Evolutionary conservation across 2,797 vertebrate species (phyloP).

Genomic region (Macroramphosus scolopax): DNA sequence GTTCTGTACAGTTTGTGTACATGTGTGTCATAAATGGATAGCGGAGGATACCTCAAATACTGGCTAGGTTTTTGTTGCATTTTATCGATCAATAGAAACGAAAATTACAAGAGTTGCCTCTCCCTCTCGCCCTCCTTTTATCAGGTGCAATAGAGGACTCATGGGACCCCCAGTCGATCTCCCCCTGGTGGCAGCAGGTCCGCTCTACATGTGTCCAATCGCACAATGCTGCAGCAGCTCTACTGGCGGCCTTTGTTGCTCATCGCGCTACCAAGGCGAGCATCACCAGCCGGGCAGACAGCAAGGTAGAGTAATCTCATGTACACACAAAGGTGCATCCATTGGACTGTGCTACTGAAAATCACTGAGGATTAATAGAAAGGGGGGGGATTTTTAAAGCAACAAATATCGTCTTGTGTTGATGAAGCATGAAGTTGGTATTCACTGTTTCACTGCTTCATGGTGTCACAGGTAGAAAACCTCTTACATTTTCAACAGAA

Average conservation of each 20-base stretch:
- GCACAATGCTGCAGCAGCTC: slow-evolving; percentile 83
- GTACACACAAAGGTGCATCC: neutral
- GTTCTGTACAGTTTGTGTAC: neutral
- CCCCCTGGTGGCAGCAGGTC: slow-evolving; percentile 98
- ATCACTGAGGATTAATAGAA: neutral
- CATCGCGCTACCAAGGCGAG: slow-evolving; percentile 82
- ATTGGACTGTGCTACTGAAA: neutral
- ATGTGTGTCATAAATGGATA: neutral
- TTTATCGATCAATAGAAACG: neutral
- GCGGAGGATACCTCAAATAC: no score
- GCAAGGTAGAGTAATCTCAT: slow-evolving; percentile 71
- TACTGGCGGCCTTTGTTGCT: slow-evolving; percentile 87
- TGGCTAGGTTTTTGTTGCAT: neutral
- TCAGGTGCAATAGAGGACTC: slow-evolving; percentile 88
- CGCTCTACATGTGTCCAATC: slow-evolving; percentile 87
- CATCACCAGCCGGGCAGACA: slow-evolving; percentile 80
- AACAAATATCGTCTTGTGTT: no score
- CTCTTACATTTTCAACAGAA: no score
- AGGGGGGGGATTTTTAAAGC: neutral
- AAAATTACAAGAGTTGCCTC: accelerated
- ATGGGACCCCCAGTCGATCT: slow-evolving; percentile 91
- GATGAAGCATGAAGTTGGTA: no score
- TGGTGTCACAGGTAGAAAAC: no score
- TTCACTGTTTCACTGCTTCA: no score
- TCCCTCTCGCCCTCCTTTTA: neutral